A percentile compares a stretch with the other conserved stretches of the same genome.
Evolutionary conservation across 2,888 invertebrate genomes (phyloP).

Genomic region (Cremastobaeus sp.): DNA sequence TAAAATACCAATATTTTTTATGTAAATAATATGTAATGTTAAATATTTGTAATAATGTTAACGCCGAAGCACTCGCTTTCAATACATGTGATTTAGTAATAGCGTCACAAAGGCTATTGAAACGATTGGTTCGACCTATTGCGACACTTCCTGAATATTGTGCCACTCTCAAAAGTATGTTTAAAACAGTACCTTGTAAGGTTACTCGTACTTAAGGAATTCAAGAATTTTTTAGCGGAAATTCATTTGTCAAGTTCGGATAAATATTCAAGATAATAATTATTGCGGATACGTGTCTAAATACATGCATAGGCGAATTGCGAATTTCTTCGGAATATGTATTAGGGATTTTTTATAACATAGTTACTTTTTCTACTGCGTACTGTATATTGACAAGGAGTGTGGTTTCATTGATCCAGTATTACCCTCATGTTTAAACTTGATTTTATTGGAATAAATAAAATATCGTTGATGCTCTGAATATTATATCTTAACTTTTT

Average conservation of each 20-base stretch:
- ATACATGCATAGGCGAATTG: not conserved
- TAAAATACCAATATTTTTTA: constrained; percentile 35
- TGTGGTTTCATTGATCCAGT: not conserved
- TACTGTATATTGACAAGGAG: not conserved
- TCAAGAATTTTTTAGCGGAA: constrained; percentile 18
- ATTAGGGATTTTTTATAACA: constrained; percentile 22
- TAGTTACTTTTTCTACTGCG: constrained; percentile 38
- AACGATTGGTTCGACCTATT: constrained; percentile 41
- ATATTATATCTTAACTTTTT: too few species aligned
- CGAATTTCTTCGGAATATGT: not conserved
- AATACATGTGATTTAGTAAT: constrained; percentile 14
- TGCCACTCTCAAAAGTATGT: constrained; percentile 43
- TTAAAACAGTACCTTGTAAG: constrained; percentile 24
- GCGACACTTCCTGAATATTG: constrained; percentile 52
- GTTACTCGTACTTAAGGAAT: constrained; percentile 17
- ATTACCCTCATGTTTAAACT: not conserved
- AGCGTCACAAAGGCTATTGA: constrained; percentile 2
- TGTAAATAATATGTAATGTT: constrained; percentile 44
- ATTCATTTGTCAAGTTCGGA: constrained; percentile 26
- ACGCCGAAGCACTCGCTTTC: constrained; percentile 41
- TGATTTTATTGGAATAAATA: too few species aligned
- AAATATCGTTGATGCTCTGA: too few species aligned
- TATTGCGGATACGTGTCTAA: constrained; percentile 7
- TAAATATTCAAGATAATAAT: constrained; percentile 19
- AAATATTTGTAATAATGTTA: constrained; percentile 45